These are phyloP conservation scores for Tenodera sinensis DNA, from an alignment of 2,888 invertebrate species.

Conservation along the genomic window DNA sequence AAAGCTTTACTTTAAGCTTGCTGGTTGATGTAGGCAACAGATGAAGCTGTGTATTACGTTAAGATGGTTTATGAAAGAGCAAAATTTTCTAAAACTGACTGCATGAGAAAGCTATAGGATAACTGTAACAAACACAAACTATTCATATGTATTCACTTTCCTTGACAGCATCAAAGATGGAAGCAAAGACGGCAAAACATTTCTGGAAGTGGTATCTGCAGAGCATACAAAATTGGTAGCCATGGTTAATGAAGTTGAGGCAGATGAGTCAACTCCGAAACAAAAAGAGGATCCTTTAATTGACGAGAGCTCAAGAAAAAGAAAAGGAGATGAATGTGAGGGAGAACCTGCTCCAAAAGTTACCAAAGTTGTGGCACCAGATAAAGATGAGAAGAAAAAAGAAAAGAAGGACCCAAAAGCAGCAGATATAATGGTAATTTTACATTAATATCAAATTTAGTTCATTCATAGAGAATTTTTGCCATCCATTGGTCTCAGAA, in stretches of 20 bases:
- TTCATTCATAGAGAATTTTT: too few species aligned
- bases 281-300: constrained; percentile 26
- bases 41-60: too few species aligned
- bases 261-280: constrained; percentile 34
- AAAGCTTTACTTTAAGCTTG: too few species aligned
- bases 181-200: constrained; percentile 46
- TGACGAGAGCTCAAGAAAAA: constrained; percentile 43
- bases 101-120: too few species aligned
- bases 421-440: constrained; percentile 65
- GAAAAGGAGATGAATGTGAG: constrained; percentile 45
- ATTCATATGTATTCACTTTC: neutral
- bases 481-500: too few species aligned
- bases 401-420: constrained; percentile 53
- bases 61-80: too few species aligned
- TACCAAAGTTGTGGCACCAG: constrained; percentile 45
- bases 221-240: constrained; percentile 57
- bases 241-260: constrained; percentile 46
- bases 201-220: constrained; percentile 51
- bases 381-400: constrained; percentile 56
- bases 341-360: constrained; percentile 43
- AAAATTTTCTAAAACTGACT: too few species aligned
- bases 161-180: constrained; percentile 47
- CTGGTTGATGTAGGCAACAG: too few species aligned
- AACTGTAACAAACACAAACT: too few species aligned
- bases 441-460: too few species aligned